Evolutionary conservation across 2,888 invertebrate species (phyloP).

Genomic region (Leptopterna dolabrata): DNA sequence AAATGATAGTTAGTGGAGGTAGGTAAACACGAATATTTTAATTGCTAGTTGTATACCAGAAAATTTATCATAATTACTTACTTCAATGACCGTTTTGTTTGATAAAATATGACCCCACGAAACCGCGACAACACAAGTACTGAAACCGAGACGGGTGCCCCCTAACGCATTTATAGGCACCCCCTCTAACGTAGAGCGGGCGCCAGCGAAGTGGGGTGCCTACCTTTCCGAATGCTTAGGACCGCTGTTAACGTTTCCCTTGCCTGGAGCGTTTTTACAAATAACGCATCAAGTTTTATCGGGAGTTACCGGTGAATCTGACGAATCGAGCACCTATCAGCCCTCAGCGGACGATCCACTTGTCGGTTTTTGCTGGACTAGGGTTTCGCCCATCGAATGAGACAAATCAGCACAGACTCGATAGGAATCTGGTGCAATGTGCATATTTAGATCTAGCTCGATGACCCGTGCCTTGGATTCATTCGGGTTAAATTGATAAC

Average conservation of each 20-base stretch:
- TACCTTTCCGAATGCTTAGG: not conserved
- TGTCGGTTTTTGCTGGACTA: too few relatives aligned
- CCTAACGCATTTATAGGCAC: conserved; percentile 14
- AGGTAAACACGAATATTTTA: too few relatives aligned
- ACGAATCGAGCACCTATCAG: not conserved
- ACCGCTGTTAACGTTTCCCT: not conserved
- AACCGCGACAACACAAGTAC: conserved; percentile 45
- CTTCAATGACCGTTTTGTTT: not conserved
- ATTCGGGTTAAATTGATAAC: too few relatives aligned
- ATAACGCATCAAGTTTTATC: not conserved
- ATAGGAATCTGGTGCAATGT: too few relatives aligned
- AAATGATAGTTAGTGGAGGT: too few relatives aligned
- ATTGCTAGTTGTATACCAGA: not conserved
- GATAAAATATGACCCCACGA: not conserved
- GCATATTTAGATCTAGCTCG: too few relatives aligned
- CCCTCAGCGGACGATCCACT: too few relatives aligned
- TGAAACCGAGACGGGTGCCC: conserved; percentile 1
- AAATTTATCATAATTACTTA: not conserved
- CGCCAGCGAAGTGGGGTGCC: not conserved
- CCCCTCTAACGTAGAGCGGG: not conserved
- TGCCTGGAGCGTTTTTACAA: not conserved
- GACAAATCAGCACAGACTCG: too few relatives aligned
- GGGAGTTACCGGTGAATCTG: not conserved
- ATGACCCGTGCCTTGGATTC: too few relatives aligned
- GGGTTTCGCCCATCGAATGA: too few relatives aligned